These are phyloP conservation scores for Scartelaos histophorus DNA, from an alignment of 2,113 vertebrate genomes.

Conservation along the genomic window DNA sequence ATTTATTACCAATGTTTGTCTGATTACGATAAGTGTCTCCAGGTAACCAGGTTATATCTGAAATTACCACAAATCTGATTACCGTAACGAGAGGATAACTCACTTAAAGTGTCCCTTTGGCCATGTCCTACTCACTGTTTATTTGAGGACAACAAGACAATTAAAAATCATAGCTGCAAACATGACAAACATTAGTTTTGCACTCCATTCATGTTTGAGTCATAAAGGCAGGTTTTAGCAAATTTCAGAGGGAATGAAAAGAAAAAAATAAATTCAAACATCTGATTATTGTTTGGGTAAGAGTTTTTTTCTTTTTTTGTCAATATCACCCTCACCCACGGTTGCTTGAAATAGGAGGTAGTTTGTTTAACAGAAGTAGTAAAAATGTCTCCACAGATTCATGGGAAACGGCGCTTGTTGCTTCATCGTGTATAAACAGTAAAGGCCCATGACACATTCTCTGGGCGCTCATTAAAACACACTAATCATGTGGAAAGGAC, in stretches of 20 bases:
- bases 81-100: constrained; percentile 1
- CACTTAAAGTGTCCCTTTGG: not conserved
- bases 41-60: constrained; percentile 6
- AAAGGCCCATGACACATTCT: not conserved
- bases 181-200: too few relatives aligned
- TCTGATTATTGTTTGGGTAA: too few relatives aligned
- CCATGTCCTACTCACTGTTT: not conserved
- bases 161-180: too few relatives aligned
- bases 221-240: too few relatives aligned
- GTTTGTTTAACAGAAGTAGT: not conserved
- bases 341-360: too few relatives aligned
- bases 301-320: too few relatives aligned
- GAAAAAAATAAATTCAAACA: too few relatives aligned
- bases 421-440: not conserved
- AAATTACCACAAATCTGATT: constrained; percentile 11
- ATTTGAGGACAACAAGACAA: not conserved
- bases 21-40: not conserved
- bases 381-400: not conserved
- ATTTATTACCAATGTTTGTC: not conserved
- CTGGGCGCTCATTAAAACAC: constrained; percentile 13
- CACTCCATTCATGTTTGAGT: too few relatives aligned
- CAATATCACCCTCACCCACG: too few relatives aligned
- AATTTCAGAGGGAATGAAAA: too few relatives aligned
- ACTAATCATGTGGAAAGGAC: constrained; percentile 12
- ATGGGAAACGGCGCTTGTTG: not conserved